Base-by-base conservation (phyloP, 2,797 vertebrate genomes). In the Rhynchotus rufescens region DNA sequence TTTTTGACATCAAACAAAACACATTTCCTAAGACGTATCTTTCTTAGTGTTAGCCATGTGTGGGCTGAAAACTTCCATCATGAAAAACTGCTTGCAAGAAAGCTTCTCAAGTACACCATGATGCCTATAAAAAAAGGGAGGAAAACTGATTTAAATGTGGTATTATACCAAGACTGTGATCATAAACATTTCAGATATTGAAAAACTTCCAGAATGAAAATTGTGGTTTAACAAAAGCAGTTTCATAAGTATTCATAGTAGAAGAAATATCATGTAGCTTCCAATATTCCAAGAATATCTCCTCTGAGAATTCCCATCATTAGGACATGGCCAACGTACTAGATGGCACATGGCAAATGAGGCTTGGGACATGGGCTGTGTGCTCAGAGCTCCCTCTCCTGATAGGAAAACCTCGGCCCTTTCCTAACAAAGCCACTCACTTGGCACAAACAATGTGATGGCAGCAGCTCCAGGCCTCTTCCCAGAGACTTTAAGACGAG, bases 341-440 rank as follows among this genome's bases (percentile, higher is more conserved):
- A 28, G 52, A 54, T 17, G 82, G 20, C 9, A 5, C 5, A 69
- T 5, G 2, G 60, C 20, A 66, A 42, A 51, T 2, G 25, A 60
- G 2, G 20, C 13, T 75, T 10, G 25, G 30, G 17, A 89, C 38
- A 15, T 34, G 73, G 54, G 36, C 9, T 51, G 47, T 5, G 30
- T 68, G 88, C 30, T 52, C 84, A 28, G 93, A 90, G 96, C 94
- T 95, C 89, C 96, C 86, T 36, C 94, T 96, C 76, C 88, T 78
- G 91, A 93, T 81, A 17, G 61, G 20, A 73, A 76, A 51, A 51
- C 66, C 26, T 38, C 0, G 0, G 15, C 54, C 66, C 44, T 85
- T 34, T 6, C 0, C 0, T 59, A 65, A 44, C 1, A 3, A 15
- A 19, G 67, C 74, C 79, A 80, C 5, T 16, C 20, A 20, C 36